phyloP scores from a whole-genome alignment of 2,888 invertebrate species.

The Pterobdella sp. region DNA sequence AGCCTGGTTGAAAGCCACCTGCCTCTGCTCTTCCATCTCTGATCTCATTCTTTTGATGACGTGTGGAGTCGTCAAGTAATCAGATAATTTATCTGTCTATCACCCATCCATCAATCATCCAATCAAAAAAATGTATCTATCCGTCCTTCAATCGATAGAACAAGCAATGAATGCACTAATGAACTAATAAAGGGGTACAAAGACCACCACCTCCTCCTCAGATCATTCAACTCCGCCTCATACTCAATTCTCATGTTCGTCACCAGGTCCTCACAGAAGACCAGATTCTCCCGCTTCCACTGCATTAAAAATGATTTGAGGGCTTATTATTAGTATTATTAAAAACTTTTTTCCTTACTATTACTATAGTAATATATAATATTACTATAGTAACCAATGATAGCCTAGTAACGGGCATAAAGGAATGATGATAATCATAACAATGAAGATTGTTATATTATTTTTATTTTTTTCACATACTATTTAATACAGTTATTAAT shows the following conservation, averaged over 20 bases:
- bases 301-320: neutral
- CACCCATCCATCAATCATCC: no score
- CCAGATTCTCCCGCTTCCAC: constrained; percentile 12
- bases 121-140: no score
- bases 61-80: no score
- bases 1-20: constrained; percentile 58
- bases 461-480: neutral
- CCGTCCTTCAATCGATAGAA: no score
- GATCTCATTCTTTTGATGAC: neutral
- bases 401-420: neutral
- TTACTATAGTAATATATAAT: neutral
- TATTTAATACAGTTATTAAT: no score
- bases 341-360: neutral
- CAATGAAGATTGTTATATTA: neutral
- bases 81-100: no score
- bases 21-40: constrained; percentile 28
- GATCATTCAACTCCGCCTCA: neutral
- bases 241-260: neutral
- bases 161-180: no score
- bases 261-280: neutral
- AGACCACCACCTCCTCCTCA: neutral
- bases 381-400: neutral
- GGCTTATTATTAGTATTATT: neutral
- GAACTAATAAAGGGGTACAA: no score
- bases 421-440: neutral